Base-by-base conservation (phyloP, 2,113 vertebrate species). In the Pseudorasbora parva region DNA sequence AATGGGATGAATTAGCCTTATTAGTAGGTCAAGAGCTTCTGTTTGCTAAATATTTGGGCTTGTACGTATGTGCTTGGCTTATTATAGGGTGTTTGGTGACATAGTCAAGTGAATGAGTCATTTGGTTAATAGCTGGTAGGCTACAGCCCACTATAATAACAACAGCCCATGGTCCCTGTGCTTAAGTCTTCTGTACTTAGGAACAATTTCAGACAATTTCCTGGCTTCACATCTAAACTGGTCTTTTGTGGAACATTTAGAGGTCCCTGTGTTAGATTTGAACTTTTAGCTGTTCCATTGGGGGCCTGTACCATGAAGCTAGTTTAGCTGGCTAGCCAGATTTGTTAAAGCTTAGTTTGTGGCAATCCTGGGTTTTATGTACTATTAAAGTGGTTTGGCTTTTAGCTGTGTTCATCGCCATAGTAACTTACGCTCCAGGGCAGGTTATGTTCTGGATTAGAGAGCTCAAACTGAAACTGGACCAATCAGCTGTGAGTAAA, bases 21-120 rank as follows among this genome's bases (percentile, higher is more conserved):
- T 41, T 78, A 59, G 30, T 41, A 23, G 54, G 54, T 41, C 54
- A 78, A 30, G 5, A 57, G 54, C 75, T 78, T 60, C 75, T 43
- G 54, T 60, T 43, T 59, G n/a, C 33, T 7, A 43, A 41, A 41
- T 60, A 41, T 78, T 57, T 57, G n/a, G 21, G 51, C 41, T 23
- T 47, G 41, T 72, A 21, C 8, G 11, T 56, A 14, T 60, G 33
- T 43, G 51, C 10, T 30, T 74, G 45, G 71, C 2, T 30, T 49
- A 74, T 51, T 23, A 74, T 49, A 43, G 75, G 21, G 25, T 33
- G 27, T 56, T 75, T 56, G 49, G 23, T 27, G 23, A 21, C 45
- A 23, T 72, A 23, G 37, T 64, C 30, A 21, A 21, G 66, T 33
- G 64, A 30, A 30, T 37, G 66, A 21, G 66, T 49, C 43, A 7